These are phyloP conservation scores for Eriosoma lanigerum DNA, from an alignment of 1,140 invertebrate genomes.

Conservation along the genomic window DNA sequence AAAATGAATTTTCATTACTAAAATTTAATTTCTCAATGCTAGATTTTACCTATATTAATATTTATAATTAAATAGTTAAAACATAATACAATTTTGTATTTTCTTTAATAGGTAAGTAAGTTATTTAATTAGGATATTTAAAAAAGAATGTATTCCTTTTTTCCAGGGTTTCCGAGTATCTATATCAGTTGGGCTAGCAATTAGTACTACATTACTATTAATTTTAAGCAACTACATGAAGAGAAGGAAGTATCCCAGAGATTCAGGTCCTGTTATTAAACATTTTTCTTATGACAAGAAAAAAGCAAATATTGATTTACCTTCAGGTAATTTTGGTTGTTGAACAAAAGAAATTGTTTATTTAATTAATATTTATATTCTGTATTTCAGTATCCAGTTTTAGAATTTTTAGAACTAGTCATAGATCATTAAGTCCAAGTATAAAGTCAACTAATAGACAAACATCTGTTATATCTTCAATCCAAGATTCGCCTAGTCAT, in stretches of 20 bases:
- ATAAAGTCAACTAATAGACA: conserved; percentile 41
- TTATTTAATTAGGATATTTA: too few relatives aligned
- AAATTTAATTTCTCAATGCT: too few relatives aligned
- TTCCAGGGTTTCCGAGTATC: conserved; percentile 22
- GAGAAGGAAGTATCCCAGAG: conserved; percentile 22
- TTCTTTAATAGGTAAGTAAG: too few relatives aligned
- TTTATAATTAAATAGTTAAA: too few relatives aligned
- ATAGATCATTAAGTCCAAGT: conserved; percentile 48
- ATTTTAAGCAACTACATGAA: conserved; percentile 25
- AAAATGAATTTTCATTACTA: too few relatives aligned
- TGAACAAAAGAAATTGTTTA: neutral
- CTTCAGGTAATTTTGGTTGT: conserved; percentile 11
- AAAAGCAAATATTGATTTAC: conserved; percentile 32
- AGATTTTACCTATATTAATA: too few relatives aligned
- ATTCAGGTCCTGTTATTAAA: conserved; percentile 27
- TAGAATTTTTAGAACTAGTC: conserved; percentile 46
- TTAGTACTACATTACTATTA: conserved; percentile 3
- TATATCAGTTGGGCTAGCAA: neutral
- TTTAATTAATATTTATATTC: neutral
- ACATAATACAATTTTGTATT: too few relatives aligned
- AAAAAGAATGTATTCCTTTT: neutral
- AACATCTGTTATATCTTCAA: conserved; percentile 57
- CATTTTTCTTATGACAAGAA: conserved; percentile 22
- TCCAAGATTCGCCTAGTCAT: conserved; percentile 61
- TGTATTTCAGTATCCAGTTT: conserved; percentile 39